phyloP scores from a whole-genome alignment of 2,888 invertebrate genomes.

The Onchidella celtica region DNA sequence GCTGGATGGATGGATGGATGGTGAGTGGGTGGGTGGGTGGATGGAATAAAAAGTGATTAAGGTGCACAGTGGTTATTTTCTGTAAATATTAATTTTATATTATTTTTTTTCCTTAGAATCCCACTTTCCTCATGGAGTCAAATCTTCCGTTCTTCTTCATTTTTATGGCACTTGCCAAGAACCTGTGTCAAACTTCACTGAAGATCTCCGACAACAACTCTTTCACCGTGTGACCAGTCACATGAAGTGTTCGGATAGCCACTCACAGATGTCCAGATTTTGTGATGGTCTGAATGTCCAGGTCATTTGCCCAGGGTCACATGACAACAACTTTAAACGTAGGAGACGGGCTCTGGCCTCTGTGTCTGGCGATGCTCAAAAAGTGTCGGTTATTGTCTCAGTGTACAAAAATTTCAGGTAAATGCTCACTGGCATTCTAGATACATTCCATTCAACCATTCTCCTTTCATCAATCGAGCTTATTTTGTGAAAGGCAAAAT shows the following conservation, averaged over 20 bases:
- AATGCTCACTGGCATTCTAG: too few species aligned
- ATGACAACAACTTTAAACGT: not conserved
- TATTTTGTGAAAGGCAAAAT: too few species aligned
- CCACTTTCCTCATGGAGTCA: conserved; percentile 31
- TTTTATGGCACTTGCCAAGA: conserved; percentile 16
- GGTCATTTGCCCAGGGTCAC: conserved; percentile 2
- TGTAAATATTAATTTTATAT: too few species aligned
- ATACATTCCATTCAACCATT: too few species aligned
- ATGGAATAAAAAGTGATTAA: too few species aligned
- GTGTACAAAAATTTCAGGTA: conserved; percentile 34
- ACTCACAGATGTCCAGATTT: conserved; percentile 1
- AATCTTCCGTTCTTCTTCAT: conserved; percentile 17
- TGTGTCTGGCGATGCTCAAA: not conserved
- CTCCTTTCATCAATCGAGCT: too few species aligned
- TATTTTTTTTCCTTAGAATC: conserved; percentile 24
- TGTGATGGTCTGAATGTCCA: conserved; percentile 9
- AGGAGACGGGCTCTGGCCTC: not conserved
- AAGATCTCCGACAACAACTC: not conserved
- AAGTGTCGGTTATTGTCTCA: not conserved
- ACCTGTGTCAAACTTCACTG: not conserved
- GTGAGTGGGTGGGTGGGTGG: too few species aligned
- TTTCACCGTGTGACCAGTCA: not conserved
- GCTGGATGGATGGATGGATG: too few species aligned
- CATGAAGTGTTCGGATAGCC: not conserved
- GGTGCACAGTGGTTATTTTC: too few species aligned